phyloP scores from a whole-genome alignment of 2,113 vertebrate genomes.

The Eonycteris spelaea region DNA sequence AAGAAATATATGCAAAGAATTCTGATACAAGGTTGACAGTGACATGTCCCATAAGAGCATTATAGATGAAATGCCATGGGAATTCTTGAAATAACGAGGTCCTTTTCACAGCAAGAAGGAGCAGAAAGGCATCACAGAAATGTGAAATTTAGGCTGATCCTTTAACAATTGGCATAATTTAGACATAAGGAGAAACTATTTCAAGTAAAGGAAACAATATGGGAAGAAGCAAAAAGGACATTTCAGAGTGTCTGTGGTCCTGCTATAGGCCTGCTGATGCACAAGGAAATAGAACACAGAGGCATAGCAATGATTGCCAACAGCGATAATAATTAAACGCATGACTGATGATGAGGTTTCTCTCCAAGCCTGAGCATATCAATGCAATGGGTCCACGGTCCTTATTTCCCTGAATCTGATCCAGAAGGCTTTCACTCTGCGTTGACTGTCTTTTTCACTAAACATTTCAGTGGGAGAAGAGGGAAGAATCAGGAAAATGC shows the following conservation, averaged over 20 bases:
- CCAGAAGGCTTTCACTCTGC: neutral
- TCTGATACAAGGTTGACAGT: neutral
- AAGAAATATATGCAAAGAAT: neutral
- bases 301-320: accelerated
- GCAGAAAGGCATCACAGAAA: neutral
- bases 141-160: neutral
- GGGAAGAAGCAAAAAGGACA: neutral
- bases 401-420: neutral
- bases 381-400: neutral
- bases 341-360: too few relatives aligned
- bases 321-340: too few relatives aligned
- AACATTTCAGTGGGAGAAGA: accelerated
- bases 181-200: neutral
- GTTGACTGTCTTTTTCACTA: accelerated
- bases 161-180: neutral
- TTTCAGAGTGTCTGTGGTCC: neutral
- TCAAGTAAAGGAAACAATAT: neutral
- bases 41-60: neutral
- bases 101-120: neutral
- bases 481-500: neutral
- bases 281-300: neutral
- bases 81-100: constrained; percentile 58
- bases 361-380: neutral
- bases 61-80: neutral
- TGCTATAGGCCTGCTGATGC: neutral